Conservation (phyloP, 2,888 invertebrate species). For the Macroteleia sp. region DNA sequence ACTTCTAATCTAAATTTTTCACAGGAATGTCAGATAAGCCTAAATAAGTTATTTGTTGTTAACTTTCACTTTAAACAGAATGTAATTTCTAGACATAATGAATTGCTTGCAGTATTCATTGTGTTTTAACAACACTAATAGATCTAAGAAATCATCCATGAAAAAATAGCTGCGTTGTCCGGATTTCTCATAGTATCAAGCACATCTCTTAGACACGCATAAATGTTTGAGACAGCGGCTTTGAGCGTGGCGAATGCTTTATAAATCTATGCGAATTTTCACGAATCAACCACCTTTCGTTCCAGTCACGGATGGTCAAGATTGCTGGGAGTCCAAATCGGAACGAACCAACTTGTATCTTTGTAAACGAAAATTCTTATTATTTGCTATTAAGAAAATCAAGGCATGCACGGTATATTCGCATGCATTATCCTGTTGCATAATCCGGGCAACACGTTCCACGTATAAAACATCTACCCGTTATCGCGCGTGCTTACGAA, state of each 20-base stretch:
- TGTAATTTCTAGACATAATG: too few relatives aligned
- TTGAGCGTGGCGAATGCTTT: constrained; percentile 36
- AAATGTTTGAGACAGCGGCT: constrained; percentile 25
- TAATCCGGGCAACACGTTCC: constrained; percentile 22
- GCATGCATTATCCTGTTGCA: constrained; percentile 47
- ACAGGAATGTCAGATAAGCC: too few relatives aligned
- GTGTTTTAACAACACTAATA: too few relatives aligned
- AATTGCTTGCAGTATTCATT: too few relatives aligned
- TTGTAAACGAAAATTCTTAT: neutral
- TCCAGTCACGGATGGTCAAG: constrained; percentile 34
- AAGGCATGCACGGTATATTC: neutral
- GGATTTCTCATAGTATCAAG: too few relatives aligned
- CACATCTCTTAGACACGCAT: constrained; percentile 2
- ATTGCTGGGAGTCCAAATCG: constrained; percentile 1
- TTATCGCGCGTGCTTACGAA: too few relatives aligned
- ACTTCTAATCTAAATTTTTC: too few relatives aligned
- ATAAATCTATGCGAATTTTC: constrained; percentile 50
- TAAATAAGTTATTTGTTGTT: too few relatives aligned
- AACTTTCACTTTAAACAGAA: too few relatives aligned
- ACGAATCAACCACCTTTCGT: constrained; percentile 45
- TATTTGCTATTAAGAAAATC: neutral
- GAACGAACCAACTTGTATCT: too few relatives aligned
- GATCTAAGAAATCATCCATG: too few relatives aligned
- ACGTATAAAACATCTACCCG: constrained; percentile 32
- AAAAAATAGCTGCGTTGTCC: too few relatives aligned